Evolutionary conservation across 2,797 vertebrate species (phyloP).

Genomic region (Danio choprae): DNA sequence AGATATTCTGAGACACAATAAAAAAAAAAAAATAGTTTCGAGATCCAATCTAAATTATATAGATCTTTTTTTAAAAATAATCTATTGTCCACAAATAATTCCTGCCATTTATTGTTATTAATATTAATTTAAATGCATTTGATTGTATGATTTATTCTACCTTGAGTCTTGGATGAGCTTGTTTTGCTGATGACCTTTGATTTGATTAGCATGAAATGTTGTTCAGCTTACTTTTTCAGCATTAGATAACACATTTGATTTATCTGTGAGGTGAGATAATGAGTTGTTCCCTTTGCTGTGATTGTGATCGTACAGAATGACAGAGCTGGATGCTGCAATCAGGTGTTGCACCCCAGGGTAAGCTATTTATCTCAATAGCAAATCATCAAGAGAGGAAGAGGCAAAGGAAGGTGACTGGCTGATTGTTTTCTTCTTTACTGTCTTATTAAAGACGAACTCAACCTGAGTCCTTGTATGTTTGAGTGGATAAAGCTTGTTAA

Average conservation of each 20-base stretch:
- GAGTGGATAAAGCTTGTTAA: constrained; percentile 19
- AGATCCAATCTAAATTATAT: not conserved
- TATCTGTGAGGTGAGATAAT: constrained; percentile 42
- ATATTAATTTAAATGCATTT: not conserved
- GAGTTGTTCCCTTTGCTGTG: constrained; percentile 41
- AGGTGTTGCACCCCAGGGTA: constrained; percentile 56
- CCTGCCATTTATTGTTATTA: not conserved
- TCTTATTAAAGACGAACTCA: constrained; percentile 25
- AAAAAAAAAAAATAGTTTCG: not conserved
- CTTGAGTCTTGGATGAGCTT: not conserved
- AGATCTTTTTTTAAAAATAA: not conserved
- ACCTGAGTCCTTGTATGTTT: constrained; percentile 3
- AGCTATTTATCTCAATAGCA: constrained; percentile 57
- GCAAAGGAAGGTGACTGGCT: constrained; percentile 43
- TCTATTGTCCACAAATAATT: not conserved
- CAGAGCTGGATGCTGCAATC: constrained; percentile 51
- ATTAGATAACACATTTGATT: constrained; percentile 29
- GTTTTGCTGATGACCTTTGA: constrained; percentile 37
- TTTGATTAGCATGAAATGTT: constrained; percentile 41
- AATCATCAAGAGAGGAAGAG: constrained; percentile 54
- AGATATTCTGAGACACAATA: not conserved
- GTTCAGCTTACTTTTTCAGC: not conserved
- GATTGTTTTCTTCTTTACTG: constrained; percentile 35
- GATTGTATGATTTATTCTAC: constrained; percentile 7
- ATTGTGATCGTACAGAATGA: constrained; percentile 49